These are phyloP conservation scores for Polydrusus tereticollis DNA, from an alignment of 2,888 invertebrate species.

Conservation along the genomic window DNA sequence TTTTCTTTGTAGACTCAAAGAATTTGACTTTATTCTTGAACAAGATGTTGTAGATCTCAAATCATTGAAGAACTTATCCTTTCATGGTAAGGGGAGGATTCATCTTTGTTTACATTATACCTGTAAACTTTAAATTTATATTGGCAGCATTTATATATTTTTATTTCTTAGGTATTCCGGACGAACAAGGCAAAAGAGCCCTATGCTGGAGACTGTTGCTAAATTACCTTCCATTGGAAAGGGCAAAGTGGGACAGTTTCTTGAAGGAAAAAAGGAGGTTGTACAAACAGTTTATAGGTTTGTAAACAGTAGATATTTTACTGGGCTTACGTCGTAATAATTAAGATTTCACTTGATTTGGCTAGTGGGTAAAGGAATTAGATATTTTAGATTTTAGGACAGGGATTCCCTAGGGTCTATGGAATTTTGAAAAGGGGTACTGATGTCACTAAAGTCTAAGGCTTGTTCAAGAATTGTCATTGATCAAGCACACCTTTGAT, in stretches of 20 bases:
- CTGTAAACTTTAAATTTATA: background rate
- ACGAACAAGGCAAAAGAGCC: conserved; percentile 85
- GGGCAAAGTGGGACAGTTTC: conserved; percentile 76
- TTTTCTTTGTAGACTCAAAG: conserved; percentile 77
- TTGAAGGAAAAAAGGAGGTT: conserved; percentile 82
- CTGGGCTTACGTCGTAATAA: too few species aligned
- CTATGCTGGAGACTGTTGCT: conserved; percentile 91
- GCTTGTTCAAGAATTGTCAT: too few species aligned
- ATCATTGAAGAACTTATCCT: conserved; percentile 78
- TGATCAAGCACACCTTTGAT: too few species aligned
- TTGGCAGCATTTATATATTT: too few species aligned
- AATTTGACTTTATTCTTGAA: conserved; percentile 81
- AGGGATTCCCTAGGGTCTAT: too few species aligned
- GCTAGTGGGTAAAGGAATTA: too few species aligned
- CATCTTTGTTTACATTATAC: background rate
- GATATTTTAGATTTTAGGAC: too few species aligned
- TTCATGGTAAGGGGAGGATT: conserved; percentile 76
- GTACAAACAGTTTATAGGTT: conserved; percentile 86
- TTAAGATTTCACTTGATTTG: too few species aligned
- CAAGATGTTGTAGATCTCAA: conserved; percentile 80
- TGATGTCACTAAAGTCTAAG: too few species aligned
- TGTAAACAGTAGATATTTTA: background rate
- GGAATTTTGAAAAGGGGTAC: too few species aligned
- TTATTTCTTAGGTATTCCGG: conserved; percentile 91
- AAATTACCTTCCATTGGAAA: conserved; percentile 84